Percentiles rank a stretch among this genome's conserved stretches.
Evolutionary conservation across 2,797 vertebrate species (phyloP).

Genomic region (Jordanella pulchra): DNA sequence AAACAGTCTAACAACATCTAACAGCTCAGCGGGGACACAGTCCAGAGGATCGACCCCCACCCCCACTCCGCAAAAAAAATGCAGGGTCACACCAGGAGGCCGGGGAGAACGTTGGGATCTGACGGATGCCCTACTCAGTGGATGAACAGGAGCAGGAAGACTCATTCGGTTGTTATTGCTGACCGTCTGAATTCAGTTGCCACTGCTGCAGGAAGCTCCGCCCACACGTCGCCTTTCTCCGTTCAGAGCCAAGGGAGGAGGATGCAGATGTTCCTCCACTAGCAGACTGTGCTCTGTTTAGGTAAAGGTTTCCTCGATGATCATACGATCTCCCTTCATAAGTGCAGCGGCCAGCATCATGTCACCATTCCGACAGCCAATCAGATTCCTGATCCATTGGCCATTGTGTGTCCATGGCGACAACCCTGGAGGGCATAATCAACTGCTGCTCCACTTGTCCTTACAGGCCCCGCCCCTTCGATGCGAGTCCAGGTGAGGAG

Average conservation of each 20-base stretch:
- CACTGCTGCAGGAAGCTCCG: constrained; percentile 45
- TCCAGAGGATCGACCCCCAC: constrained; percentile 9
- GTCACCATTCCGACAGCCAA: not conserved
- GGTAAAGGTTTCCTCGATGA: not conserved
- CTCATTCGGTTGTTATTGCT: constrained; percentile 68
- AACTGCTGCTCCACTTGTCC: constrained; percentile 13
- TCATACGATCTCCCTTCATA: constrained; percentile 1
- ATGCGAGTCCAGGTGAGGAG: constrained; percentile 35
- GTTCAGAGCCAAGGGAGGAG: not conserved
- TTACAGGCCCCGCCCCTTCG: constrained; percentile 24
- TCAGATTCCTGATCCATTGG: not conserved
- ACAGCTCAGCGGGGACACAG: not conserved
- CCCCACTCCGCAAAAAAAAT: not conserved
- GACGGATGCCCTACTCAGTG: not conserved
- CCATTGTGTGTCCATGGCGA: not conserved
- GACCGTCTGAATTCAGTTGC: constrained; percentile 30
- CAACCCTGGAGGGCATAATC: constrained; percentile 5
- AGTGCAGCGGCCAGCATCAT: not conserved
- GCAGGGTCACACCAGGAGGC: constrained; percentile 18
- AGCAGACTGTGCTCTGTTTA: too few relatives aligned
- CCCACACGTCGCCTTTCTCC: constrained; percentile 12
- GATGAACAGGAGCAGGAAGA: constrained; percentile 73
- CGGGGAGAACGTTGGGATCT: not conserved
- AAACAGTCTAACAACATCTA: constrained; percentile 1
- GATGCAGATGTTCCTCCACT: too few relatives aligned